Base-by-base conservation (phyloP, 2,888 invertebrate genomes). In the Clivina fossor region DNA sequence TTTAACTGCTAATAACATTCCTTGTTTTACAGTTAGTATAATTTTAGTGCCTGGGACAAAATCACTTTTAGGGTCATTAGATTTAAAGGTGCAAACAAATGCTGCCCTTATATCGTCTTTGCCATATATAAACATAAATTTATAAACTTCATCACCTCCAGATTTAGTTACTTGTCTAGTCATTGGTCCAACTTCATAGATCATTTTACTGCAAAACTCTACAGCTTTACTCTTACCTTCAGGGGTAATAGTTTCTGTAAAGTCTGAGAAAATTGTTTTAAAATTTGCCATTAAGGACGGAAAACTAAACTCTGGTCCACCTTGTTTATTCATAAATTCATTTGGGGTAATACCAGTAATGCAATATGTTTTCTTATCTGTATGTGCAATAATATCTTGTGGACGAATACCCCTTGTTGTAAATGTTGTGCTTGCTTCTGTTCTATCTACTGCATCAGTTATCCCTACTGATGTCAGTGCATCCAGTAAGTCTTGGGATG, bases 121-220 rank as follows among this genome's bases (percentile, higher is more conserved):
- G 16, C 18, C 4, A 4, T 40, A 7, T 19, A 40, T 40, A n/a
- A 40, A 40, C 11, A 4, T 18, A 40, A 40, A 40, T n/a, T 40
- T 40, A 19, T 40, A 40, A 3, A 40, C 11, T 20, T 40, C 41
- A 40, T 40, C 41, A 4, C 41, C 41, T 7, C 41, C 41, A 7
- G 41, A 7, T 40, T 19, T 40, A 19, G 41, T 40, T 2, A 40
- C 41, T 40, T 40, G 3, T n/a, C 41, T 40, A n/a, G 41, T 40
- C 41, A 40, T 7, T 22, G 41, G 41, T 5, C 20, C 41, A 16
- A 40, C 41, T 8, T 19, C 41, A 40, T 40, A 40, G 2, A 40
- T 3, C 41, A 40, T 40, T n/a, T 40, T 40, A 19, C 20, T 40
- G 3, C 19, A 16, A n/a, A 40, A 40, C 2, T 40, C 41, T 5